Evolutionary conservation across 2,888 invertebrate genomes (phyloP).

Genomic region (Drosophila flavopinicola): DNA sequence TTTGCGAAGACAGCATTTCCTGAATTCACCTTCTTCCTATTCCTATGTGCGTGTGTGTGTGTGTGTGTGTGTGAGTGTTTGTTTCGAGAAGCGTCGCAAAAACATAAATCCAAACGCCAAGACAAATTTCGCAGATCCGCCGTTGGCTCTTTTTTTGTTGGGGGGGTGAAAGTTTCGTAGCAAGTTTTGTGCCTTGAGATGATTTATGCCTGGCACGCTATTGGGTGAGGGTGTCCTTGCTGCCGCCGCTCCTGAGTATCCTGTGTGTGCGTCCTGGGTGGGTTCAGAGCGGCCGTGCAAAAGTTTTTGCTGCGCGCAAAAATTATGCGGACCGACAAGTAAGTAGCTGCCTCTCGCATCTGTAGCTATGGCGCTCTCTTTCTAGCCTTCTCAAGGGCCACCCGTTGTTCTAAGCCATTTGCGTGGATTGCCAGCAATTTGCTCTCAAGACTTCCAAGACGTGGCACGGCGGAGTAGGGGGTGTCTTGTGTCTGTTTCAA

Average conservation of each 20-base stretch:
- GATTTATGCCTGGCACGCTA: conserved; percentile 73
- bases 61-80: conserved; percentile 54
- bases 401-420: conserved; percentile 82
- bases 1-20: conserved; percentile 81
- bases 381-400: conserved; percentile 62
- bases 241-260: conserved; percentile 22
- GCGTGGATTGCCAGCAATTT: conserved; percentile 83
- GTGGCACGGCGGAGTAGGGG: conserved; percentile 30
- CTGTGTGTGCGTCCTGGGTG: conserved; percentile 35
- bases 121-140: conserved; percentile 82
- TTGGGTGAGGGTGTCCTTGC: conserved; percentile 64
- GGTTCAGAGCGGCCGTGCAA: conserved; percentile 47
- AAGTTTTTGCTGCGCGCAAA: conserved; percentile 70
- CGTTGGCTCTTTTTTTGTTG: conserved; percentile 36
- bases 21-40: conserved; percentile 73
- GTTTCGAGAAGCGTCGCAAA: conserved; percentile 76
- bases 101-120: conserved; percentile 80
- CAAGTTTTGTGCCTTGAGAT: conserved; percentile 71
- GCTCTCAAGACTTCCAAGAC: conserved; percentile 78
- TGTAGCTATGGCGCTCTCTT: conserved; percentile 18
- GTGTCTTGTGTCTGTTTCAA: conserved; percentile 70
- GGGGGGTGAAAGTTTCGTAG: conserved; percentile 55
- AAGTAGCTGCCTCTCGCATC: conserved; percentile 48
- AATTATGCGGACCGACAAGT: conserved; percentile 55
- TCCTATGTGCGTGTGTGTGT: conserved; percentile 8